Evolutionary conservation across 2,797 vertebrate genomes (phyloP).

Genomic region (Gorsachius magnificus): DNA sequence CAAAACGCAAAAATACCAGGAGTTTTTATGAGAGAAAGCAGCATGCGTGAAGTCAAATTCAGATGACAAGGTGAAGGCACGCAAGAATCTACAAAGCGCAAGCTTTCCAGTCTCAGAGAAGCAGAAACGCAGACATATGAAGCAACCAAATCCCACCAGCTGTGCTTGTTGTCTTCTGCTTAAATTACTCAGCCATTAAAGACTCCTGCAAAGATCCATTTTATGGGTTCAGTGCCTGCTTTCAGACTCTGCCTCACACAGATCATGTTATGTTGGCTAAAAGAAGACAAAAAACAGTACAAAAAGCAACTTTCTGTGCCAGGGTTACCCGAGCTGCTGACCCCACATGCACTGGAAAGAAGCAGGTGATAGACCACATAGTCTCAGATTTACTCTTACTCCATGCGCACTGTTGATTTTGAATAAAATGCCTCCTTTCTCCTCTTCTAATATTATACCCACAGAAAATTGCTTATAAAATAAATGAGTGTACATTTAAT

Average conservation of each 20-base stretch:
- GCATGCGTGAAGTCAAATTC: neutral
- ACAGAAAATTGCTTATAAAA: conserved; percentile 17
- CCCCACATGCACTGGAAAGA: neutral
- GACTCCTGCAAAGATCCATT: neutral
- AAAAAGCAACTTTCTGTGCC: neutral
- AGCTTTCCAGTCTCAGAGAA: neutral
- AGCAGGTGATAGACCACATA: neutral
- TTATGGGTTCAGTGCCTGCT: conserved; percentile 23
- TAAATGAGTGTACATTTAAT: neutral
- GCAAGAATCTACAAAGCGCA: neutral
- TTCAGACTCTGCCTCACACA: conserved; percentile 5
- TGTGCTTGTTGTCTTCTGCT: neutral
- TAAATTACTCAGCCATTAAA: conserved; percentile 21
- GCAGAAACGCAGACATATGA: neutral
- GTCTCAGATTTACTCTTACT: neutral
- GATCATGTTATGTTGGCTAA: neutral
- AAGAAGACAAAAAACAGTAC: neutral
- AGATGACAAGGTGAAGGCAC: neutral
- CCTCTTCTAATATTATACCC: neutral
- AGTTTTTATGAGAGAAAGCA: neutral
- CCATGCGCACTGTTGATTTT: neutral
- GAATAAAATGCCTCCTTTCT: neutral
- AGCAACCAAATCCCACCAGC: neutral
- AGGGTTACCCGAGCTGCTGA: neutral
- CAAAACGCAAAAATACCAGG: neutral